Base-by-base conservation (phyloP, 1,140 invertebrate species). In the Dreissena rostriformis region DNA sequence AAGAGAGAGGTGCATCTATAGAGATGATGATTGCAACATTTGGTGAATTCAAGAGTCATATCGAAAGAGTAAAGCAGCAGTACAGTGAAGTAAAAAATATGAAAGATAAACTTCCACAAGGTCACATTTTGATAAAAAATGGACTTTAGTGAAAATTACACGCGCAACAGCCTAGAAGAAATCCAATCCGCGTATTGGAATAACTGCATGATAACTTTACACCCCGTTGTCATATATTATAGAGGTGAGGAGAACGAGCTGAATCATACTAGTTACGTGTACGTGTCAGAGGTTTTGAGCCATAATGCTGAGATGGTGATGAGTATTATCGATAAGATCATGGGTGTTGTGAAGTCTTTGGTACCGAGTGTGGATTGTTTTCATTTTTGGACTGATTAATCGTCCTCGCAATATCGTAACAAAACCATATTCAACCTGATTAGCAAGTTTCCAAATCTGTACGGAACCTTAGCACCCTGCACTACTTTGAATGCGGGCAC, bases 381-480 rank as follows among this genome's bases (percentile, higher is more conserved):
- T 67, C 86, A 88, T 75, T 87, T 87, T 68, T 87, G 82, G 87
- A 87, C 83, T 5, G 81, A 88, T 65, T 81, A 57, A 14, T 86
- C 82, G 0, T 77, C 82, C 5, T 82, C 71, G 0, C 68, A 81
- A 61, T 81, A 72, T 65, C n/a, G 68, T 8, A 81, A 73, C 51
- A 71, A 72, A 51, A 63, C 68, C 8, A 81, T 72, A 8, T 81
- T 81, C 65, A 17, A 71, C 26, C 8, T 72, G 12, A 52, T 81
- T 0, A 39, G 24, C 17, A 28, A 28, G 11, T 65, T 63, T 81
- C 67, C 24, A n/a, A 19, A 63, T n/a, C 22, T 61, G 14, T 73
- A 67, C 28, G 26, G 52, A 11, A 19, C 61, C 7, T 51, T 0
- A 28, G 79, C 79, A 10, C 24, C 52, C 1, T 81, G 57, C 67